Conservation (phyloP, 2,113 vertebrate species). For the Hepsetus odoe region DNA sequence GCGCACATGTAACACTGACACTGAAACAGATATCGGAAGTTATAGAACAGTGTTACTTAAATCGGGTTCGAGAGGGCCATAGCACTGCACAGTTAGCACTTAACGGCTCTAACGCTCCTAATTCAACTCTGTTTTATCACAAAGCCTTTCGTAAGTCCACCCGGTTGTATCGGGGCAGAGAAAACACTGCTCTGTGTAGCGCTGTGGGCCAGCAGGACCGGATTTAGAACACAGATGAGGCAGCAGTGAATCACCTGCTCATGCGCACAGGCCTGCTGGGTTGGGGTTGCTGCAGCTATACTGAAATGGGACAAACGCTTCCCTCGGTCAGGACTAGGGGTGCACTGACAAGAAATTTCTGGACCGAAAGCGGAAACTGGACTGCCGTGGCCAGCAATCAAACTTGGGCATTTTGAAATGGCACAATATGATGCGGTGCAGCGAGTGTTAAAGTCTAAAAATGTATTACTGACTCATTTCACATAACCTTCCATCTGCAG, state of each 20-base stretch:
- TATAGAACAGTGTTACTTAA: slow-evolving; percentile 53
- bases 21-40: slow-evolving; percentile 59
- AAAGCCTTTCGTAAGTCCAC: background rate
- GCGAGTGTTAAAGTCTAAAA: no score
- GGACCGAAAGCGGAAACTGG: background rate
- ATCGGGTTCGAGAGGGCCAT: background rate
- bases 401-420: no score
- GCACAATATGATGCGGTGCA: no score
- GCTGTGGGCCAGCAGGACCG: background rate
- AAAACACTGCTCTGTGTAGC: background rate
- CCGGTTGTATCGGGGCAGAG: background rate
- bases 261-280: background rate
- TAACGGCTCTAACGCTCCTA: background rate
- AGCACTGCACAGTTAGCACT: background rate
- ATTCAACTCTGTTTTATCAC: slow-evolving; percentile 32
- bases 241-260: background rate
- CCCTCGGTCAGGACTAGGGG: background rate
- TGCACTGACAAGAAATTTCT: background rate
- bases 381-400: no score
- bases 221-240: slow-evolving; percentile 20
- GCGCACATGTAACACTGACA: slow-evolving; percentile 48
- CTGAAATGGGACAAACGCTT: background rate
- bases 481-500: background rate
- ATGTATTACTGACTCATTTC: no score
- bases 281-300: slow-evolving; percentile 4